Conservation (phyloP, 2,888 invertebrate genomes). For the Panopea generosa region DNA sequence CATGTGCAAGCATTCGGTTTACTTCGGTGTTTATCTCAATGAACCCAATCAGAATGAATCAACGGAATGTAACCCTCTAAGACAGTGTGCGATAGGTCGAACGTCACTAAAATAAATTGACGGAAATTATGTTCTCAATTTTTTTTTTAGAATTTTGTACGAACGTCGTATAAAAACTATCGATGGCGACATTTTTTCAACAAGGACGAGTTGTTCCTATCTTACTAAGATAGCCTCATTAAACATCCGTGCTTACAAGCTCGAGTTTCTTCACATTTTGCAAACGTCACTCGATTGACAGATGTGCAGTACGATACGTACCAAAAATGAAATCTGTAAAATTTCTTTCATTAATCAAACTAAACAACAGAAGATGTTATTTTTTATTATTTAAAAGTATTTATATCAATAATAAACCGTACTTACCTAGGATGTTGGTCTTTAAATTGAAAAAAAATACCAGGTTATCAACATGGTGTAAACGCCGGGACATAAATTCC, state of each 20-base stretch:
- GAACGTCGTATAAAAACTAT: conserved; percentile 26
- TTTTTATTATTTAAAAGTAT: conserved; percentile 19
- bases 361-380: conserved; percentile 24
- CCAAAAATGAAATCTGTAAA: conserved; percentile 23
- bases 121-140: conserved; percentile 28
- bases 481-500: conserved; percentile 27
- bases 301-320: conserved; percentile 29
- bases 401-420: conserved; percentile 24
- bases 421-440: conserved; percentile 27
- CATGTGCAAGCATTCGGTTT: conserved; percentile 12
- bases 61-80: conserved; percentile 16
- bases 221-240: conserved; percentile 15
- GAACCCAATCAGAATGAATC: too few species aligned
- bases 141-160: conserved; percentile 27
- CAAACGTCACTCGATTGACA: conserved; percentile 33
- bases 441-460: conserved; percentile 27
- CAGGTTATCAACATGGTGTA: conserved; percentile 12
- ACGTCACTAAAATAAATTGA: conserved; percentile 18
- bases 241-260: conserved; percentile 22
- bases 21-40: too few species aligned
- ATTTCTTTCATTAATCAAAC: conserved; percentile 24
- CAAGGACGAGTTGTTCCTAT: conserved; percentile 14
- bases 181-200: conserved; percentile 26
- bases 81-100: conserved; percentile 18
- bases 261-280: conserved; percentile 25